These are phyloP conservation scores for Saguinus midas DNA, from an alignment of 2,113 vertebrate species.

Conservation along the genomic window DNA sequence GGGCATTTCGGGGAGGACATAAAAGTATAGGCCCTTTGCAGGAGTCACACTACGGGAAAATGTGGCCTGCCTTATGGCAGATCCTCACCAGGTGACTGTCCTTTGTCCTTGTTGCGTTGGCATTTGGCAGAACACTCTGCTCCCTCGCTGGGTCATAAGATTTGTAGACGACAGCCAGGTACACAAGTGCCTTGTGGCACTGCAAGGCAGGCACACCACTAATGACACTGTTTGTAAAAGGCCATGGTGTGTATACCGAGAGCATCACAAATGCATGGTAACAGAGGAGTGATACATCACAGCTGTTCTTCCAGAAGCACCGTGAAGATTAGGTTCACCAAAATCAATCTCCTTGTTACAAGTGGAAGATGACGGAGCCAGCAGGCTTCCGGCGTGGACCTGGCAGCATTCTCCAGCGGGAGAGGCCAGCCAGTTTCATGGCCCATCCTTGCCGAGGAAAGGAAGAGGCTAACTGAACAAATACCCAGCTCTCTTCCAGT, in stretches of 20 bases:
- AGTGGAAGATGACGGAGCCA: rapidly evolving
- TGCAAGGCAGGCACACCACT: rapidly evolving
- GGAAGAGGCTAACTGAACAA: neutral
- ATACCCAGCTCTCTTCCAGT: neutral
- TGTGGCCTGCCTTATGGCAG: neutral
- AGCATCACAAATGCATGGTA: rapidly evolving
- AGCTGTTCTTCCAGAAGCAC: rapidly evolving
- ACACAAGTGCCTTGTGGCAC: rapidly evolving
- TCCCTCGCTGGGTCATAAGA: neutral
- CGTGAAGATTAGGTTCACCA: rapidly evolving
- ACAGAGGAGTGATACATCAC: rapidly evolving
- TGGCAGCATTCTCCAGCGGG: rapidly evolving
- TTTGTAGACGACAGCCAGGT: rapidly evolving
- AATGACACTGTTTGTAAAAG: rapidly evolving
- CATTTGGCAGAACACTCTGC: neutral
- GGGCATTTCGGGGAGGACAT: neutral
- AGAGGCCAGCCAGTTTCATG: rapidly evolving
- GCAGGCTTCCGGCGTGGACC: too few relatives aligned
- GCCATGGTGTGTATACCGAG: neutral
- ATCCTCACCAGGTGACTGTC: rapidly evolving
- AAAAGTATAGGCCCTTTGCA: neutral
- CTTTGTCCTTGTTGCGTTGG: rapidly evolving
- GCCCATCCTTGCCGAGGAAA: neutral
- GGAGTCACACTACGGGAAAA: rapidly evolving
- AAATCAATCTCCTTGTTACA: neutral